Evolutionary conservation across 2,113 vertebrate genomes (phyloP), one percentile per base, ranked within the genome.

Genomic region (Meriones unguiculatus): DNA sequence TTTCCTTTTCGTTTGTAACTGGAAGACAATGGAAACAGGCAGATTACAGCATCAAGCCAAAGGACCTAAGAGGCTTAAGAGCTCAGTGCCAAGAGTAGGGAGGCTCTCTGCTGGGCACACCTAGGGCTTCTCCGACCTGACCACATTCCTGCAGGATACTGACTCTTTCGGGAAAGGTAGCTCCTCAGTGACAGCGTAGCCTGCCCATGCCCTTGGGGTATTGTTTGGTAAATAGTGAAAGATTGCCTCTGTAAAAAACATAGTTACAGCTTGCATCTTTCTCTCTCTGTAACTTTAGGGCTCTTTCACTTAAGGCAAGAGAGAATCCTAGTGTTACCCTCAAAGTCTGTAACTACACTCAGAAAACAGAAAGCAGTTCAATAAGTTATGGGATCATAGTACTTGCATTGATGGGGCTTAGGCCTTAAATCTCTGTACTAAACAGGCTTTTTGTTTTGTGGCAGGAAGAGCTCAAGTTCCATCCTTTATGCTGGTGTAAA

Each of bases 331-430:
- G 54, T 95, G 57, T 95, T 95, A 92, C 11, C 50, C 93, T 86
- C 93, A 86, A 93, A 94, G 52, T 77, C 97, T 93, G 52, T 67
- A 93, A 92, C 82, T 90, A 46, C 54, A 70, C 81, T 94, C 86
- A 70, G 87, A 97, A 95, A 95, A 96, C 76, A 97, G 93, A 96
- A 93, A 92, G 50, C 70, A 41, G 76, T 81, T 97, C 89, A 94
- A 69, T 84, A 93, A 82, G 38, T 76, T 85, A 50, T 22, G 81
- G 59, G 86, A 13, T 82, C 76, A 93, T 80, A 85, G 94, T 91
- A 78, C 46, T 17, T 54, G 28, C 64, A 94, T 73, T 97, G 97
- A 96, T 38, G 35, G 46, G 35, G 77, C 28, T 64, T 25, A 94
- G 72, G 46, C 62, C 78, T 57, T 81, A 6, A 32, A 20, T 90